Evolutionary conservation across 2,797 vertebrate genomes (phyloP).

Genomic region (Pipistrellus pipistrellus): DNA sequence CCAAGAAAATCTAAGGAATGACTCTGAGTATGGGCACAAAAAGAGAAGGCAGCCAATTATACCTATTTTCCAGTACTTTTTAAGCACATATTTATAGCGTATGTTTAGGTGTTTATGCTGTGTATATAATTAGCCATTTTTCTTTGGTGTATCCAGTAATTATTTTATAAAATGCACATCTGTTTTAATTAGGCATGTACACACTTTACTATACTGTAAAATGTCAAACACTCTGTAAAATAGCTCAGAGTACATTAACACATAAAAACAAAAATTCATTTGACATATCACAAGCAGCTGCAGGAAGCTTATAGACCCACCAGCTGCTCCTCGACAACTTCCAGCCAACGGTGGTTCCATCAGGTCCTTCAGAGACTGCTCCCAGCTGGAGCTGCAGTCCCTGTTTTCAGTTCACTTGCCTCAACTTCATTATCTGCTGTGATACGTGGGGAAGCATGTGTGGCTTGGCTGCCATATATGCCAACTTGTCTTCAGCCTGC

Average conservation of each 20-base stretch:
- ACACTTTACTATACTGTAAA: constrained; percentile 80
- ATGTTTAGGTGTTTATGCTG: constrained; percentile 81
- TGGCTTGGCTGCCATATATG: background rate
- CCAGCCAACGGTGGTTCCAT: constrained; percentile 48
- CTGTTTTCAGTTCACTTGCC: background rate
- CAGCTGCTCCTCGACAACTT: constrained; percentile 79
- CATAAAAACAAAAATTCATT: constrained; percentile 83
- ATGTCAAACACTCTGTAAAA: constrained; percentile 83
- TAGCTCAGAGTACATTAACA: constrained; percentile 78
- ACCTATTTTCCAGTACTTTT: constrained; percentile 68
- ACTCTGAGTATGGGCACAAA: background rate
- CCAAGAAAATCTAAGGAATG: constrained; percentile 53
- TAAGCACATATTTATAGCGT: constrained; percentile 73
- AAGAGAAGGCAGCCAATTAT: constrained; percentile 51
- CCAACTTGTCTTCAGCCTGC: constrained; percentile 18
- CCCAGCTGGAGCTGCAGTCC: constrained; percentile 54
- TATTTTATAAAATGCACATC: constrained; percentile 84
- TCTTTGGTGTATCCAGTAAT: constrained; percentile 80
- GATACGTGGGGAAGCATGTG: background rate
- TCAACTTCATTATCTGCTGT: background rate
- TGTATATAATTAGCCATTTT: constrained; percentile 80
- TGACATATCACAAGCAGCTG: constrained; percentile 84
- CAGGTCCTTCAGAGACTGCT: constrained; percentile 50
- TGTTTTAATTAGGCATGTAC: constrained; percentile 82
- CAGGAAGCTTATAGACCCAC: constrained; percentile 74